Evolutionary conservation across 2,888 invertebrate species (phyloP), one percentile per base, ranked within the genome.

Genomic region (Heliconius ethilla): DNA sequence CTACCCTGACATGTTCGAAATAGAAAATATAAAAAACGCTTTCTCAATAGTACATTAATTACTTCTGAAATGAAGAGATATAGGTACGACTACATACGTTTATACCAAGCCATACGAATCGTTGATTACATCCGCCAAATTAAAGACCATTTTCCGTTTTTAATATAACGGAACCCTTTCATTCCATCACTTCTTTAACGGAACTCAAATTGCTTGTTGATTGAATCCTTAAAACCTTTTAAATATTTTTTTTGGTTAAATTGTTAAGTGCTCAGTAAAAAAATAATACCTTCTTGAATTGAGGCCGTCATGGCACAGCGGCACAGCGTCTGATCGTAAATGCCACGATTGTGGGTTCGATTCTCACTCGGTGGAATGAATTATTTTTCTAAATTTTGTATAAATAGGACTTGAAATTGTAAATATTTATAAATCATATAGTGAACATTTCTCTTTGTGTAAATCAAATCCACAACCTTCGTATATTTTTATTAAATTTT

Each of bases 141-240:
- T 69, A 69, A 69, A 69, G 25, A 40, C 25, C 69, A 15, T 45
- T 69, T 67, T 69, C 40, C 69, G n/a, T 69, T 69, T 69, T 69
- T 37, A 69, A 37, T 69, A 69, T 69, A 45, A 69, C 40, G 40
- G 69, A 69, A 45, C 69, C 69, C 40, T 69, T 69, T 25, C 37
- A 69, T 45, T 69, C 40, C 40, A 69, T 69, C 69, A 40, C 40
- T 13, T 69, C 69, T 69, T 69, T 69, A 69, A 69, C 69, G 40
- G 69, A 45, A 40, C 69, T 45, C 25, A 25, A 27, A 69, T 69
- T 69, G 69, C 25, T 69, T 45, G 15, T 69, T 69, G 69, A 69
- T 69, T 69, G 25, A 69, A 25, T 69, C 69, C 69, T 69, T 25
- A 25, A 45, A 45, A 45, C 40, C 40, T 25, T 69, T 69, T 69